A percentile compares a stretch with the other conserved stretches of the same genome.
Conservation (phyloP, 2,113 vertebrate genomes). For the Pseudopodoces humilis region DNA sequence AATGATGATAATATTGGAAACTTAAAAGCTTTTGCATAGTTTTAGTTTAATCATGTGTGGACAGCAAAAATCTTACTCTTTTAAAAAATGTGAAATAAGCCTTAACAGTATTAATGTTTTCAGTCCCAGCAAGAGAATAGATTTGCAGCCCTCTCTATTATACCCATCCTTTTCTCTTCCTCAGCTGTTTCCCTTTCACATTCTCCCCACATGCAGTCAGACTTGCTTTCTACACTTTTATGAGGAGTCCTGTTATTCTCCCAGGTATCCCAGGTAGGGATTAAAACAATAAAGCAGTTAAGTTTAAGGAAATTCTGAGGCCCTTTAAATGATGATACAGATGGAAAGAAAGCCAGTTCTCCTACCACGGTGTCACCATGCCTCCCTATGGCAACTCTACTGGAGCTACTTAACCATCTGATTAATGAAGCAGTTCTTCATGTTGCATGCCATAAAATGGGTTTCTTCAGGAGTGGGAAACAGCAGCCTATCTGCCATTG, state of each 20-base stretch:
- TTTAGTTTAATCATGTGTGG: neutral
- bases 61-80: neutral
- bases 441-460: neutral
- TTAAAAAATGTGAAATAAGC: neutral
- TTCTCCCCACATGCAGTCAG: neutral
- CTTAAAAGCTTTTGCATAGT: neutral
- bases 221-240: neutral
- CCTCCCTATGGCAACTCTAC: neutral
- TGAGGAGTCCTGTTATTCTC: neutral
- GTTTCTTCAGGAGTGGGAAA: constrained; percentile 35
- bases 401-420: neutral
- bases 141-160: neutral
- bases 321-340: neutral
- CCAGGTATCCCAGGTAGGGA: neutral
- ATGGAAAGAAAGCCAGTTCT: neutral
- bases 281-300: neutral
- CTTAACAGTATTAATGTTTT: neutral
- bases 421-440: neutral
- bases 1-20: neutral
- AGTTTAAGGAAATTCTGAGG: neutral
- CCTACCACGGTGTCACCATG: neutral
- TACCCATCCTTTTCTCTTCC: neutral
- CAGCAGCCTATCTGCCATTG: neutral
- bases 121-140: neutral
- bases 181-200: neutral